These are phyloP conservation scores for Zelleria hepariella DNA, from an alignment of 2,888 invertebrate species.

Conservation along the genomic window DNA sequence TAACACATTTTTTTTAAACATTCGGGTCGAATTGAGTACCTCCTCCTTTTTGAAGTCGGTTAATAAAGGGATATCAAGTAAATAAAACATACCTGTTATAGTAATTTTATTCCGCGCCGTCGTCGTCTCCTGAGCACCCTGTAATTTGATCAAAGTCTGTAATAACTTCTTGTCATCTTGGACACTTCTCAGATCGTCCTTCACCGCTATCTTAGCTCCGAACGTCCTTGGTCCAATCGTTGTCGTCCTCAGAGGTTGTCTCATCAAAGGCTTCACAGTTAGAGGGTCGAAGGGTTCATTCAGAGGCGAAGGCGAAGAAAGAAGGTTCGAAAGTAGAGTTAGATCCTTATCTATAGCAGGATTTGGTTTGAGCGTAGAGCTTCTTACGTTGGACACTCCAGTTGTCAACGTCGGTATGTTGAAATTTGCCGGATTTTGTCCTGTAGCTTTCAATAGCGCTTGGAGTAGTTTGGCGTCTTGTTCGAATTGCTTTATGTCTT, in stretches of 20 bases:
- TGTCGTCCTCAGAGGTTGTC: conserved; percentile 21
- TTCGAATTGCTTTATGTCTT: conserved; percentile 62
- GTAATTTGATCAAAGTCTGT: conserved; percentile 63
- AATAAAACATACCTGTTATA: conserved; percentile 54
- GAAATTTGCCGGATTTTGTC: conserved; percentile 59
- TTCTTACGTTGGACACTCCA: conserved; percentile 30
- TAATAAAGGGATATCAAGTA: too few species aligned
- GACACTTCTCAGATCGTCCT: conserved; percentile 46
- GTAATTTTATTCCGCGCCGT: conserved; percentile 52
- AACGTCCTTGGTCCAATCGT: conserved; percentile 38
- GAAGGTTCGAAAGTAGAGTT: conserved; percentile 45
- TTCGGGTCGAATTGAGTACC: too few species aligned
- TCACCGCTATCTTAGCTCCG: conserved; percentile 53
- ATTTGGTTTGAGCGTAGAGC: conserved; percentile 23
- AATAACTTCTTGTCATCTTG: conserved; percentile 59
- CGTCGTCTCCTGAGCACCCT: conserved; percentile 57
- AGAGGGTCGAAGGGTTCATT: conserved; percentile 49
- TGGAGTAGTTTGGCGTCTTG: conserved; percentile 62
- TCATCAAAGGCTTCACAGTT: conserved; percentile 33
- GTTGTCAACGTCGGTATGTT: conserved; percentile 42
- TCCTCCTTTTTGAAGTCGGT: too few species aligned
- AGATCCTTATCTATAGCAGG: conserved; percentile 32
- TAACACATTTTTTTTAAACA: too few species aligned
- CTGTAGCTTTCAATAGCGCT: conserved; percentile 59
- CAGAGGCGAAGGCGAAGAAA: conserved; percentile 48